These are phyloP conservation scores for Parus major DNA, from an alignment of 2,113 vertebrate genomes.

Conservation along the genomic window DNA sequence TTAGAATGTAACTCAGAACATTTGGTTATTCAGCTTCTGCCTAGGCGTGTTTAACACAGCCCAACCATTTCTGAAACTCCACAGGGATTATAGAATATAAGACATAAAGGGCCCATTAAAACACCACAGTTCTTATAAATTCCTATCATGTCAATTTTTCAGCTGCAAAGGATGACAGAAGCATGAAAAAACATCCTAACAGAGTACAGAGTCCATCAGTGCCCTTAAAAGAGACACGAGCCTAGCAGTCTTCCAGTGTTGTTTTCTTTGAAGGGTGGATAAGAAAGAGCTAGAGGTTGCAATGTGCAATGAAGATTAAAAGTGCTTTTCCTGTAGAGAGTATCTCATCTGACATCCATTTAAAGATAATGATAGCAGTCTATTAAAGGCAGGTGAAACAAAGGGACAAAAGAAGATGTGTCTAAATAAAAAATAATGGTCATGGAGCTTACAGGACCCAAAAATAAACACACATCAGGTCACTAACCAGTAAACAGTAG, in stretches of 20 bases:
- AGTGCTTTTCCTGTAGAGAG: conserved; percentile 2
- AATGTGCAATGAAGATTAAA: conserved; percentile 56
- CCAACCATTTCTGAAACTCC: conserved; percentile 38
- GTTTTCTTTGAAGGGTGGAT: conserved; percentile 41
- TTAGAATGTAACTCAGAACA: not conserved
- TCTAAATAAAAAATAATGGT: conserved; percentile 36
- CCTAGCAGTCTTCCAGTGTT: conserved; percentile 9
- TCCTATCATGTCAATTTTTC: conserved; percentile 3
- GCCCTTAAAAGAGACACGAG: conserved; percentile 8
- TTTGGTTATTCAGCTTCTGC: conserved; percentile 21
- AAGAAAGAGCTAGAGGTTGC: not conserved
- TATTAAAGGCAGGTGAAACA: conserved; percentile 11
- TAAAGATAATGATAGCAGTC: conserved; percentile 35
- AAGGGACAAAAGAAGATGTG: not conserved
- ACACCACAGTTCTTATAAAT: not conserved
- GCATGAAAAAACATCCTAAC: not conserved
- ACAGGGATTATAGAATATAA: not conserved
- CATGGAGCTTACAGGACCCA: not conserved
- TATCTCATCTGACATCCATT: conserved; percentile 36
- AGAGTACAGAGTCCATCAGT: conserved; percentile 16
- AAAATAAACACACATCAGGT: not conserved
- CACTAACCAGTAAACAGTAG: not conserved
- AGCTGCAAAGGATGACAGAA: not conserved
- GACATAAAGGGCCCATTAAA: conserved; percentile 15
- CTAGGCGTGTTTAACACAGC: not conserved